A percentile compares a stretch with the other conserved stretches of the same genome.
Evolutionary conservation across 2,888 invertebrate genomes (phyloP).

Genomic region (Drosophila merina): DNA sequence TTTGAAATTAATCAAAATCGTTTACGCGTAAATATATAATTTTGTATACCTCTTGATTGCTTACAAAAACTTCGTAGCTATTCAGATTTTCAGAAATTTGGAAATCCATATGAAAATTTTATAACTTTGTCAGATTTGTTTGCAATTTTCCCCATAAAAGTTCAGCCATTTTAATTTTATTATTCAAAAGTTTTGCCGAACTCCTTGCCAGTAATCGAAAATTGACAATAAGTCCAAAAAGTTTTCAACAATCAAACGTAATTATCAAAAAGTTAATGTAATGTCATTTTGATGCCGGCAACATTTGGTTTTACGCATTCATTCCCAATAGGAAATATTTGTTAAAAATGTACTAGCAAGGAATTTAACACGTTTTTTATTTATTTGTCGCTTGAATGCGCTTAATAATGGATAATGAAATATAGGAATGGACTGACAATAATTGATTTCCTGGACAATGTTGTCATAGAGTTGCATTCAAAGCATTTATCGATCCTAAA

Average conservation of each 20-base stretch:
- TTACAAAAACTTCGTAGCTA: not conserved
- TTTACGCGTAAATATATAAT: slow-evolving; percentile 26
- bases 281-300: not conserved
- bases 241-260: slow-evolving; percentile 19
- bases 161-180: slow-evolving; percentile 14
- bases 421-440: no score
- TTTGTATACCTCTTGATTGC: not conserved
- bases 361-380: no score
- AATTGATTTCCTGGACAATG: no score
- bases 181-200: slow-evolving; percentile 12
- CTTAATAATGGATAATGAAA: no score
- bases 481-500: not conserved
- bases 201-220: slow-evolving; percentile 13
- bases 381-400: no score
- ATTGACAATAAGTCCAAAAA: slow-evolving; percentile 5
- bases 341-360: no score
- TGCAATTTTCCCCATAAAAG: slow-evolving; percentile 11
- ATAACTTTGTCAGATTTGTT: slow-evolving; percentile 9
- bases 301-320: not conserved
- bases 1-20: slow-evolving; percentile 43
- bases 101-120: slow-evolving; percentile 24
- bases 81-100: not conserved
- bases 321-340: no score
- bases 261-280: slow-evolving; percentile 11
- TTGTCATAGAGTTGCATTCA: slow-evolving; percentile 1